phyloP scores from a whole-genome alignment of 2,113 vertebrate genomes.

The Sinocyclocheilus anshuiensis region DNA sequence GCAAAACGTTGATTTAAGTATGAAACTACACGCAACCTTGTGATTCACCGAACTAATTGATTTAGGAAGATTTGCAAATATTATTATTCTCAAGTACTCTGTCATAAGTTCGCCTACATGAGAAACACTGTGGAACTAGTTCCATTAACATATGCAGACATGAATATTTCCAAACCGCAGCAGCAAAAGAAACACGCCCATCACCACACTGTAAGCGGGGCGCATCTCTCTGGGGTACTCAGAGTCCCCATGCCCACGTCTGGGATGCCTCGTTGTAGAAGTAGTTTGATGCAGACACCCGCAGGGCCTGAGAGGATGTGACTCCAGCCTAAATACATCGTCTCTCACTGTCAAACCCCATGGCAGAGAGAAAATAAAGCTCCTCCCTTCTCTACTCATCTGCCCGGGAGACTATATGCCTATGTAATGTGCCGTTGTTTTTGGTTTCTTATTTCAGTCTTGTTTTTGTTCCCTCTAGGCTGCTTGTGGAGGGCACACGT shows the following conservation, averaged over 20 bases:
- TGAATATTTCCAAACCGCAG: background rate
- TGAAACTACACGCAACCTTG: background rate
- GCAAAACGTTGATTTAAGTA: background rate
- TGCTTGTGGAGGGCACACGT: conserved; percentile 15
- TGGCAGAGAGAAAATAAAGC: background rate
- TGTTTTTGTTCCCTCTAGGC: conserved; percentile 23
- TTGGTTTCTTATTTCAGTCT: conserved; percentile 5
- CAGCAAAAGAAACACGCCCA: background rate
- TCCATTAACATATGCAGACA: conserved; percentile 9
- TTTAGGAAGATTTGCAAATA: background rate
- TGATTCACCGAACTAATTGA: background rate
- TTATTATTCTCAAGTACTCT: background rate
- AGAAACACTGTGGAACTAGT: background rate
- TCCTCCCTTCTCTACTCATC: background rate
- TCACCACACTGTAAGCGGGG: background rate
- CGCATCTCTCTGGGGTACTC: background rate
- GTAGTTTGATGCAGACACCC: conserved; percentile 11
- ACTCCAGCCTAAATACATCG: conserved; percentile 16
- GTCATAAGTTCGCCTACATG: background rate
- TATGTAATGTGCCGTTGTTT: conserved; percentile 31
- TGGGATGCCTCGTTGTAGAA: background rate
- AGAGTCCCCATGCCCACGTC: background rate
- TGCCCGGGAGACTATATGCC: background rate
- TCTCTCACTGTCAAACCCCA: conserved; percentile 18
- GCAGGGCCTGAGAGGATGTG: conserved; percentile 12